Evolutionary conservation across 2,797 vertebrate species (phyloP).

Genomic region (Rhinella marina): DNA sequence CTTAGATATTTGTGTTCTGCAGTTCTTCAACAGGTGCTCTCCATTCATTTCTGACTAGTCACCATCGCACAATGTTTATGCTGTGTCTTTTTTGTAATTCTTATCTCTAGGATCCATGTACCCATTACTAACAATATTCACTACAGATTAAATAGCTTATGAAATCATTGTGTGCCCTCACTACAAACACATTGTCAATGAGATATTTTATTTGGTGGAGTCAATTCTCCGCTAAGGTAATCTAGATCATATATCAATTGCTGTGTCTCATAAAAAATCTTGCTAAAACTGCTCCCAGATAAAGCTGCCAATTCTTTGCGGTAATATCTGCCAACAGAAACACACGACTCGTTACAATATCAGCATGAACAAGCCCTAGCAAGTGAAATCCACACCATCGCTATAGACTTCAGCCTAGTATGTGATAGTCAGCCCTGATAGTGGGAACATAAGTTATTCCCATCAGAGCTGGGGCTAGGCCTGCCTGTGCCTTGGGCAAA

Average conservation of each 20-base stretch:
- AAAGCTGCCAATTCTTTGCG: slow-evolving; percentile 44
- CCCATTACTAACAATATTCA: neutral
- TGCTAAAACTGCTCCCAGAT: slow-evolving; percentile 25
- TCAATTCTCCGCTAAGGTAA: neutral
- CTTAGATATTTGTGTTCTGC: too few relatives aligned
- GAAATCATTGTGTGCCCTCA: neutral
- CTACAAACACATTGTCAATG: neutral
- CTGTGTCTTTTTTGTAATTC: neutral
- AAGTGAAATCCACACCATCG: neutral
- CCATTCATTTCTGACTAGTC: too few relatives aligned
- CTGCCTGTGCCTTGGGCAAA: too few relatives aligned
- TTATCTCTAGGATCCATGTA: neutral
- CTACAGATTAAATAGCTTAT: slow-evolving; percentile 22
- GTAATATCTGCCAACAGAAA: slow-evolving; percentile 32
- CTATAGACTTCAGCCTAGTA: neutral
- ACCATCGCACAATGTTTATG: neutral
- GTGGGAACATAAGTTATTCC: neutral
- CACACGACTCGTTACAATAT: neutral
- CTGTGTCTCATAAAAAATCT: slow-evolving; percentile 6
- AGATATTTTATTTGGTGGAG: slow-evolving; percentile 5
- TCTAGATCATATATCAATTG: neutral
- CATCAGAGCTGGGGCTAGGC: too few relatives aligned
- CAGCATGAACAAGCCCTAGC: slow-evolving; percentile 27
- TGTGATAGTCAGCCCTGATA: neutral
- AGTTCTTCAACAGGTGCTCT: too few relatives aligned